phyloP scores from a whole-genome alignment of 2,797 vertebrate genomes.

The Okamejei kenojei region DNA sequence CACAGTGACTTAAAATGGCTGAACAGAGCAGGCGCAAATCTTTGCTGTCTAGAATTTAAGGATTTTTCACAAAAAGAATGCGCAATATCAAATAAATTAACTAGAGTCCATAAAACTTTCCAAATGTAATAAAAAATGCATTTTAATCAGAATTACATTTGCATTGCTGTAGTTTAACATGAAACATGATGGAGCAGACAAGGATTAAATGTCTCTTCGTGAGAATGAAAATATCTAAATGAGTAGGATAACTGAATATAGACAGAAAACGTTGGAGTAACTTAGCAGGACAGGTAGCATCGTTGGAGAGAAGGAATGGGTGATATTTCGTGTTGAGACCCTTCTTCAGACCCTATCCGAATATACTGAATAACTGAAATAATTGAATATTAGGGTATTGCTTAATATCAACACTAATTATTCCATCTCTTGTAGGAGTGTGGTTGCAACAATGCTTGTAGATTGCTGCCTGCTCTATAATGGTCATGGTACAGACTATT shows the following conservation, averaged over 20 bases:
- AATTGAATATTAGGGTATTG: background rate
- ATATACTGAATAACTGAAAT: too few species aligned
- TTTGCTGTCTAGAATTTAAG: background rate
- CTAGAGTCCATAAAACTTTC: background rate
- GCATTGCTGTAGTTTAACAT: background rate
- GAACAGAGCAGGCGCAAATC: background rate
- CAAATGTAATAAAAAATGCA: background rate
- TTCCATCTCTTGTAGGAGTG: background rate
- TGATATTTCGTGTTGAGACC: too few species aligned
- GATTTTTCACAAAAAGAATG: background rate
- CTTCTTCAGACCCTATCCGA: too few species aligned
- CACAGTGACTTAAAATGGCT: background rate
- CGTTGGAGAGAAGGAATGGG: too few species aligned
- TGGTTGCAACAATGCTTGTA: background rate
- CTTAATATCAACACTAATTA: background rate
- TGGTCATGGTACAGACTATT: background rate
- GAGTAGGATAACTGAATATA: background rate
- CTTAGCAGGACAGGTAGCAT: too few species aligned
- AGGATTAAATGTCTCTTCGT: background rate
- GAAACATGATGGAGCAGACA: background rate
- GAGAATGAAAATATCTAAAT: background rate
- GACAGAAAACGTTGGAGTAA: background rate
- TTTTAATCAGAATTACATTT: background rate
- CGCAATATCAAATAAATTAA: background rate
- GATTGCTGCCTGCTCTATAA: background rate